phyloP scores from a whole-genome alignment of 2,888 invertebrate genomes.

The Cremastinae sp. region DNA sequence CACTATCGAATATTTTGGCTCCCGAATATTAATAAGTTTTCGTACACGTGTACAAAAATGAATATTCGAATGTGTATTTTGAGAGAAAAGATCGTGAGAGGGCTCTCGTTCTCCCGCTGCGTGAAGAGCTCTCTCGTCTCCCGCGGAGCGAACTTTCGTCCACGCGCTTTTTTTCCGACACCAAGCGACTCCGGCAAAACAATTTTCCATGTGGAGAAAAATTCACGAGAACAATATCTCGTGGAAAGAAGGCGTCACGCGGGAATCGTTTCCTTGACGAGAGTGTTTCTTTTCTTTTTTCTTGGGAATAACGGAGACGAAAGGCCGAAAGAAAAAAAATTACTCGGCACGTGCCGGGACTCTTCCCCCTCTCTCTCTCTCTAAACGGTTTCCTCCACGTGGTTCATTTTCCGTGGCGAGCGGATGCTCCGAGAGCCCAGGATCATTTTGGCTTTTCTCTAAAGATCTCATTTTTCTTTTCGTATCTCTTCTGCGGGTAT shows the following conservation, averaged over 20 bases:
- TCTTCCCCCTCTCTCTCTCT: conserved; percentile 32
- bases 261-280: conserved; percentile 73
- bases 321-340: conserved; percentile 59
- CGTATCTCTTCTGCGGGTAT: conserved; percentile 32
- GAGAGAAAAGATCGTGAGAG: conserved; percentile 66
- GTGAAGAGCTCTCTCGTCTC: conserved; percentile 69
- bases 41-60: not conserved
- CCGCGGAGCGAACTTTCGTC: conserved; percentile 69
- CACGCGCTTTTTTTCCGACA: conserved; percentile 27
- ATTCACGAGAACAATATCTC: conserved; percentile 20
- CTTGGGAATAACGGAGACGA: conserved; percentile 52
- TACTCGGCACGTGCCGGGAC: conserved; percentile 71
- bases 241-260: conserved; percentile 67
- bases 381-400: conserved; percentile 20
- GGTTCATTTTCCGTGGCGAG: conserved; percentile 30
- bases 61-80: conserved; percentile 31
- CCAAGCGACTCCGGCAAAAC: conserved; percentile 63
- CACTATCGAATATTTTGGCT: not conserved
- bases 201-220: conserved; percentile 67
- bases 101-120: conserved; percentile 71
- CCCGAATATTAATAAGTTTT: conserved; percentile 2
- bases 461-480: conserved; percentile 26
- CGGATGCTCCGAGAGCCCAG: conserved; percentile 18
- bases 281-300: conserved; percentile 13
- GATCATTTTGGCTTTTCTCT: conserved; percentile 35